Evolutionary conservation across 2,888 invertebrate species (phyloP).

Genomic region (Bugula neritina): DNA sequence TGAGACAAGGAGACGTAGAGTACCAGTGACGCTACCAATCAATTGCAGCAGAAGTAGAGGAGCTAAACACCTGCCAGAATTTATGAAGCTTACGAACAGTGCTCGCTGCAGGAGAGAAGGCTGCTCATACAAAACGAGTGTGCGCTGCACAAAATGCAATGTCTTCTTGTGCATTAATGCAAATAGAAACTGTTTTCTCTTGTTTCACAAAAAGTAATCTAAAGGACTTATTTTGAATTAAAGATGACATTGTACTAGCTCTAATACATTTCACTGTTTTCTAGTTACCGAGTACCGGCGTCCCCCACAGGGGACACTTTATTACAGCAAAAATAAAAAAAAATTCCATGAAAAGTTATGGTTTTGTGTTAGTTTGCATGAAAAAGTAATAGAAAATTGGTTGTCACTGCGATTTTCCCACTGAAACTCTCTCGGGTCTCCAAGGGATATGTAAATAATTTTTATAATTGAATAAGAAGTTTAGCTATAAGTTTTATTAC

Average conservation of each 20-base stretch:
- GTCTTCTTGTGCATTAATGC: no score
- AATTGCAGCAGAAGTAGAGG: neutral
- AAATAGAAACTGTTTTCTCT: neutral
- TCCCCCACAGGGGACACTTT: neutral
- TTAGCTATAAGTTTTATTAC: no score
- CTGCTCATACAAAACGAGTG: neutral
- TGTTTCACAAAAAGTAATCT: neutral
- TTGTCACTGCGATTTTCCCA: neutral
- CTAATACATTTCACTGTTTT: no score
- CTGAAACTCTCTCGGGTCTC: neutral
- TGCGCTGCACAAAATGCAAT: no score
- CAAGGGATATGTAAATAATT: neutral
- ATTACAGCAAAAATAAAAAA: neutral
- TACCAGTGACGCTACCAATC: neutral
- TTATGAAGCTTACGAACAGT: neutral
- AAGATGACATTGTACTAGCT: no score
- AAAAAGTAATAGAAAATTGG: neutral
- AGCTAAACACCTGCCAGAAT: neutral
- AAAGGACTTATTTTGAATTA: no score
- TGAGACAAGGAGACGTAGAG: neutral
- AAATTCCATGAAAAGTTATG: neutral
- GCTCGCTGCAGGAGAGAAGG: neutral
- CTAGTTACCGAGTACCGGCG: neutral
- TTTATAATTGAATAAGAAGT: no score
- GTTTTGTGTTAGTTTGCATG: neutral